Percentiles rank a stretch among this genome's conserved stretches.
These are phyloP conservation scores for Setipinna tenuifilis DNA, from an alignment of 2,797 vertebrate genomes.

Conservation along the genomic window DNA sequence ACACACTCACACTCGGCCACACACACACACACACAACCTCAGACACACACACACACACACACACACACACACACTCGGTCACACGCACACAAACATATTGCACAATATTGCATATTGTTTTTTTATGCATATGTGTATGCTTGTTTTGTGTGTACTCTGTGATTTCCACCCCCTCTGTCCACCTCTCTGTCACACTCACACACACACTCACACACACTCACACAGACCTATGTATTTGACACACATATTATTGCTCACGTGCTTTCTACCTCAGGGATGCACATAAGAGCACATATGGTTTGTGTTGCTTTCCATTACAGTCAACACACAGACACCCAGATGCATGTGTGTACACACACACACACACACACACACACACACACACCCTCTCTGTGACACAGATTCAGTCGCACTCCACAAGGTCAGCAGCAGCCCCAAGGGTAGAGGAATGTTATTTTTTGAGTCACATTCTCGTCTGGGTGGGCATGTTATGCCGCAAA, in stretches of 20 bases:
- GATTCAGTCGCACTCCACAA: not conserved
- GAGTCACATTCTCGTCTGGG: not conserved
- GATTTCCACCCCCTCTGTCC: not conserved
- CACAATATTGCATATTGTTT: too few species aligned
- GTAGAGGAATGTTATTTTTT: not conserved
- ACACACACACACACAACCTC: too few species aligned
- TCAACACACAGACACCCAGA: not conserved
- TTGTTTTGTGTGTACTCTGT: too few species aligned
- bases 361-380: not conserved
- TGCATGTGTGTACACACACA: not conserved
- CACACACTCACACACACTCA: conserved; percentile 15
- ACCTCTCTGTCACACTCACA: conserved; percentile 22
- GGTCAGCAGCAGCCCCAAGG: not conserved
- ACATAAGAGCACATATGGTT: not conserved
- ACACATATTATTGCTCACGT: not conserved
- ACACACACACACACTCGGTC: too few species aligned
- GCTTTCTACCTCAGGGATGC: not conserved
- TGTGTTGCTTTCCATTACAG: not conserved
- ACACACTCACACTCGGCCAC: too few species aligned
- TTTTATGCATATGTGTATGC: too few species aligned
- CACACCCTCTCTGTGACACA: not conserved
- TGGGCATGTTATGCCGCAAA: not conserved
- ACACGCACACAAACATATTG: not conserved
- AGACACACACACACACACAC: conserved; percentile 11
- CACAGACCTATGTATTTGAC: not conserved